These are phyloP conservation scores for Alouatta caraya DNA, from an alignment of 2,797 vertebrate genomes.

Conservation along the genomic window DNA sequence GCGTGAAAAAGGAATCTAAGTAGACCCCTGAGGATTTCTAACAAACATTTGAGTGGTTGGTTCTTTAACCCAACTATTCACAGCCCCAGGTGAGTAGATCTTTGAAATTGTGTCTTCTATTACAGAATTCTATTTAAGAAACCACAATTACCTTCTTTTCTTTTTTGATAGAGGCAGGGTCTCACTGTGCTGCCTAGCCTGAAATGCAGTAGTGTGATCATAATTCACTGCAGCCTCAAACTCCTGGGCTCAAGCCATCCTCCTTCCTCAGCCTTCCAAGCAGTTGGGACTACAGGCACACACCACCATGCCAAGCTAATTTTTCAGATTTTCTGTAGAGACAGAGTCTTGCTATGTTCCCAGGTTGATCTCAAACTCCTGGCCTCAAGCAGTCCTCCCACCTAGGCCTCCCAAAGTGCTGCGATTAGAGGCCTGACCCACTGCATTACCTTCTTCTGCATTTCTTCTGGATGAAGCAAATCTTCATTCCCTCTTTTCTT, in stretches of 20 bases:
- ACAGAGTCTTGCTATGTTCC: background rate
- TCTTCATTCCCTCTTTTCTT: background rate
- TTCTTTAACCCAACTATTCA: background rate
- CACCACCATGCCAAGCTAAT: background rate
- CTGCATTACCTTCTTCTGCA: background rate
- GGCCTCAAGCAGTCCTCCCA: background rate
- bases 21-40: background rate
- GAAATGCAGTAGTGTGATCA: background rate
- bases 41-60: background rate
- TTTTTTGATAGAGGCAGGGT: background rate
- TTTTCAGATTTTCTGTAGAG: background rate
- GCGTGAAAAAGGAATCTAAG: background rate
- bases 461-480: background rate
- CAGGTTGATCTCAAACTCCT: background rate
- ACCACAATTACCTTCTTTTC: background rate
- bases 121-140: background rate
- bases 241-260: background rate
- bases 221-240: background rate
- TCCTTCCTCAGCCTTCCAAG: background rate
- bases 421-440: background rate
- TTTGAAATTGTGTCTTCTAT: background rate
- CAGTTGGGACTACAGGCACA: background rate
- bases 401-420: background rate
- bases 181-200: background rate
- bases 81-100: background rate